Percentiles rank a stretch among this genome's conserved stretches.
phyloP scores from a whole-genome alignment of 2,888 invertebrate species.

The Hymenopus coronatus region DNA sequence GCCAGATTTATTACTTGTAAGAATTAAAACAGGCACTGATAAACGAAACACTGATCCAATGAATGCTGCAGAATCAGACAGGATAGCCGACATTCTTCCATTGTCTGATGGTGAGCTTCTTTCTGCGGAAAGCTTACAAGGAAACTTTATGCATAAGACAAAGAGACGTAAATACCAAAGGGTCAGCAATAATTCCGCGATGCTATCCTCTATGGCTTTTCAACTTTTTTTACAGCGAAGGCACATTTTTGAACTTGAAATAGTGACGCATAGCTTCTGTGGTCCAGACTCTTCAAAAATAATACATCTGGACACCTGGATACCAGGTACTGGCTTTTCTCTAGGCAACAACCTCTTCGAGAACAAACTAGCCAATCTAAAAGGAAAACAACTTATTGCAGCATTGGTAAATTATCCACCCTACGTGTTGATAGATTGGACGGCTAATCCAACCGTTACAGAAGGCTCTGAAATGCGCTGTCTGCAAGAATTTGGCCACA shows the following conservation, averaged over 20 bases:
- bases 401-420: neutral
- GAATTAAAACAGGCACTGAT: neutral
- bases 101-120: no score
- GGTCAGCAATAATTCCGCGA: no score
- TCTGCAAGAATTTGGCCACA: neutral
- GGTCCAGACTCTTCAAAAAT: neutral
- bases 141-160: neutral
- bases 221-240: no score
- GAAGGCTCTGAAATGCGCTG: neutral
- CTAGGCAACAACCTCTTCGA: neutral
- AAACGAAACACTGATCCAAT: neutral
- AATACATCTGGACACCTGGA: neutral
- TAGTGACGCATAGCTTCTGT: neutral
- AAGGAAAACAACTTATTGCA: neutral
- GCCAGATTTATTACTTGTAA: neutral
- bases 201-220: no score
- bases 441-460: neutral
- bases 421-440: neutral
- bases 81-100: no score
- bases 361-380: neutral
- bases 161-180: neutral
- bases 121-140: no score
- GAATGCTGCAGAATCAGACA: neutral
- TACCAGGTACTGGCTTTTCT: neutral
- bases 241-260: neutral